Evolutionary conservation across 2,113 vertebrate genomes (phyloP), one percentile per base, ranked within the genome.

Genomic region (Donacobius atricapilla): DNA sequence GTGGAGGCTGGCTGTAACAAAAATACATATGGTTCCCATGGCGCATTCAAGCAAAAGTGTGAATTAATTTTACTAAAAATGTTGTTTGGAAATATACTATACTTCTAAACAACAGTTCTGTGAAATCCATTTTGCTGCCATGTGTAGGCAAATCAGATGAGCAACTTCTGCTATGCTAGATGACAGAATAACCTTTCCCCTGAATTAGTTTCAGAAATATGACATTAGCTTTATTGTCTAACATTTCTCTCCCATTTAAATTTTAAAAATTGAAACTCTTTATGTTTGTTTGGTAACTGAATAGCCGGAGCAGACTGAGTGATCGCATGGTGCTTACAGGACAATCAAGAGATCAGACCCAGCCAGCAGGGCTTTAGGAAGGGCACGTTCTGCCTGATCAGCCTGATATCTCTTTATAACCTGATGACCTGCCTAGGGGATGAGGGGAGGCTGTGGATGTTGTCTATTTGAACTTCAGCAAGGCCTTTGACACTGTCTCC

Each of bases 1-100:
- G 87, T 95, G 91, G 94, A 96, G 93, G 94, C 93, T 95, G 96
- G 23, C 83, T 97, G 86, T 81, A 89, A 95, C 56, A 81, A 94
- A 95, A 96, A 97, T 94, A 92, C 93, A 92, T 95, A 87, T 95
- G 94, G 90, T 90, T 48, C 75, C 83, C 37, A 40, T 86, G 88
- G 88, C 83, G 95, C 90, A 90, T 96, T 95, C 85, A 96, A 64
- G 71, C 83, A 85, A 78, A 87, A 84, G 81, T 3, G 90, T 96
- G 93, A 96, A 95, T 94, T 94, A 71, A 78, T 40, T 94, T 94
- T 83, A 64, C 87, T 94, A 91, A 94, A 93, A 94, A 77, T 58
- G 45, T 44, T 85, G 65, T 85, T 85, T 93, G 68, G 39, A 85
- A 40, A 39, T 40, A 22, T 69, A n/a, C 45, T 82, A 65, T 64